Evolutionary conservation across 1,140 invertebrate species (phyloP), one percentile per base, ranked within the genome.

Genomic region (Ctenoplectra terminalis): DNA sequence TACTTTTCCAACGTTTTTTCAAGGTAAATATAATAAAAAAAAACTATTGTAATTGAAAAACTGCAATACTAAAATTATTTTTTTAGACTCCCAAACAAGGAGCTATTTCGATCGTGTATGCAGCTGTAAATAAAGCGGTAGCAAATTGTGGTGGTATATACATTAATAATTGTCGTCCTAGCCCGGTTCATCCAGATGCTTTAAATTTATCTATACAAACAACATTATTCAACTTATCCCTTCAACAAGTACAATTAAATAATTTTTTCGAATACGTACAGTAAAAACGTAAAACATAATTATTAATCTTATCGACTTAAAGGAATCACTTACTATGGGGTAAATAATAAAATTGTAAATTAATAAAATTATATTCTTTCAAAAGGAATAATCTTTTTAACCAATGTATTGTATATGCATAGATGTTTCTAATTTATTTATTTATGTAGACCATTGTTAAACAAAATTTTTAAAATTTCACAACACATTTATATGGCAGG

Each of bases 51-150:
- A n/a, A 54, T 15, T n/a, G 1, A 9, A 54, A 31, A 7, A 70
- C 17, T 37, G 20, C 13, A 20, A 29, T 64, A 43, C 72, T 74
- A 69, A 50, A 67, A 29, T 64, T 26, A 79, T 81, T 83, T 82
- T 96, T 96, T 75, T 93, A 98, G 96, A 96, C 94, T 23, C 95
- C 97, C 34, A 95, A 95, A 83, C 93, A 97, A 92, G 98, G 97
- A 29, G 97, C 98, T 1, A 95, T 95, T 43, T 95, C 96, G 0
- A 95, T 97, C 56, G 93, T 97, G 2, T 96, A 96, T 93, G 95
- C 96, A 17, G 96, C 97, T 86, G 94, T 98, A 13, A 96, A 96
- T 69, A 94, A 95, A 60, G 93, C 95, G n/a, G 90, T 98, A 29
- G 96, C 97, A 92, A 95, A 95, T 1, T 94, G 94, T 85, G 96